A percentile compares a stretch with the other conserved stretches of the same genome.
Conservation (phyloP, 2,888 invertebrate genomes). For the Pseudeuparius sepicola region DNA sequence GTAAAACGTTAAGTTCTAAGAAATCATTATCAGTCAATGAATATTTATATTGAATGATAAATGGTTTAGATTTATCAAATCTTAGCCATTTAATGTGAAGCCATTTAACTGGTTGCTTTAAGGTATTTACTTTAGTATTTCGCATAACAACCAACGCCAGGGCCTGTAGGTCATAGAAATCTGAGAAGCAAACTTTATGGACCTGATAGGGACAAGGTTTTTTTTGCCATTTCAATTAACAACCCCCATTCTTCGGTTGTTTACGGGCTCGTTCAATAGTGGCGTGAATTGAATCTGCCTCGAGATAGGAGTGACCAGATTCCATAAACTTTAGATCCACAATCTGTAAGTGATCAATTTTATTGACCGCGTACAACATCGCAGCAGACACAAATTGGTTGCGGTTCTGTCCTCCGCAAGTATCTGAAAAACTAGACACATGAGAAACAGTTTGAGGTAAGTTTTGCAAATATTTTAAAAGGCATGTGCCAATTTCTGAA, state of each 20-base stretch:
- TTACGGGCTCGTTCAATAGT: conserved; percentile 17
- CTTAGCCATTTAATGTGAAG: too few species aligned
- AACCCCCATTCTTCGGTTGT: conserved; percentile 11
- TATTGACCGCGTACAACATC: conserved; percentile 22
- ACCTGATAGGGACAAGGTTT: conserved; percentile 7
- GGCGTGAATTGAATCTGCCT: conserved; percentile 17
- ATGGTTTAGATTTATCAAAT: too few species aligned
- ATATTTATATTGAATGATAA: too few species aligned
- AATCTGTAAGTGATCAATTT: conserved; percentile 14
- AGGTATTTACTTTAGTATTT: too few species aligned
- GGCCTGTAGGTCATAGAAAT: conserved; percentile 11
- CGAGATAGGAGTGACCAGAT: conserved; percentile 20
- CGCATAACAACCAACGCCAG: conserved; percentile 4
- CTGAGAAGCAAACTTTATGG: conserved; percentile 10
- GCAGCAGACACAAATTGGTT: conserved; percentile 16
- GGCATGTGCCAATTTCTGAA: conserved; percentile 21
- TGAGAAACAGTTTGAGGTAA: conserved; percentile 18
- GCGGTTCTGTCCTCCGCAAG: conserved; percentile 17
- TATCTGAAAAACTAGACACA: conserved; percentile 18
- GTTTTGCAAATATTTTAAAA: conserved; percentile 19
- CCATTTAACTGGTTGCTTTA: too few species aligned
- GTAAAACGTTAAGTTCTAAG: too few species aligned
- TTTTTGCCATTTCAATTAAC: conserved; percentile 6
- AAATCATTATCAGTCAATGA: too few species aligned
- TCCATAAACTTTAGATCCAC: conserved; percentile 26